Evolutionary conservation across 2,888 invertebrate genomes (phyloP).

Genomic region (Operophtera brumata): DNA sequence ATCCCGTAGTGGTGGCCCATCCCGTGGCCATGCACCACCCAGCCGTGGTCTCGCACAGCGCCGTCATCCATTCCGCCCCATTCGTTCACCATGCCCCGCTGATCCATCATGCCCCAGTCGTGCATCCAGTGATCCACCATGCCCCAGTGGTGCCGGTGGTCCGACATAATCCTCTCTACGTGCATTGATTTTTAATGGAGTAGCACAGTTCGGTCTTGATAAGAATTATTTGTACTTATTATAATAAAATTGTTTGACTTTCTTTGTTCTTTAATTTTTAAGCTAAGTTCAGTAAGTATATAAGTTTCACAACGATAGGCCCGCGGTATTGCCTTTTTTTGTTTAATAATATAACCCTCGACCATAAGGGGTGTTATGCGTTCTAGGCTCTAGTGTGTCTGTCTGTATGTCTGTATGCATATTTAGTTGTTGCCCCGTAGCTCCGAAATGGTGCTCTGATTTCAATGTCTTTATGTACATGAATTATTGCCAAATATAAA

Average conservation of each 20-base stretch:
- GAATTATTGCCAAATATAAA: too few relatives aligned
- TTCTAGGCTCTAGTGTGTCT: too few relatives aligned
- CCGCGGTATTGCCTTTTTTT: too few relatives aligned
- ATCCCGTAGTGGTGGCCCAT: conserved; percentile 53
- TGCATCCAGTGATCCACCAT: conserved; percentile 51
- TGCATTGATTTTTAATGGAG: conserved; percentile 47
- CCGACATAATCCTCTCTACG: conserved; percentile 41
- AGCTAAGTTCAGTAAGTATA: too few relatives aligned
- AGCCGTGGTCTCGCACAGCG: conserved; percentile 27
- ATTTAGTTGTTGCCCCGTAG: too few relatives aligned
- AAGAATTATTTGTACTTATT: conserved; percentile 14
- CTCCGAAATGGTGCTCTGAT: too few relatives aligned
- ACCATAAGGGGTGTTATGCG: too few relatives aligned
- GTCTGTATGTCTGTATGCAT: too few relatives aligned
- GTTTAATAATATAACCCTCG: too few relatives aligned
- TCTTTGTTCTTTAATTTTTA: not conserved
- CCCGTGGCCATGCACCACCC: conserved; percentile 33
- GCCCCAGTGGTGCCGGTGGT: conserved; percentile 46
- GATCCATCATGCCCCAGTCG: conserved; percentile 43
- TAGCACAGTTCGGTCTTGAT: conserved; percentile 5
- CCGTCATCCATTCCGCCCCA: conserved; percentile 56
- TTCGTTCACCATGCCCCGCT: conserved; percentile 45
- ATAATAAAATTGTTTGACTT: conserved; percentile 12
- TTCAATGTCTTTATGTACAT: too few relatives aligned
- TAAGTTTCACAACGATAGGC: too few relatives aligned